Conservation (phyloP, 1,140 invertebrate genomes). For the Drosophila erecta region DNA sequence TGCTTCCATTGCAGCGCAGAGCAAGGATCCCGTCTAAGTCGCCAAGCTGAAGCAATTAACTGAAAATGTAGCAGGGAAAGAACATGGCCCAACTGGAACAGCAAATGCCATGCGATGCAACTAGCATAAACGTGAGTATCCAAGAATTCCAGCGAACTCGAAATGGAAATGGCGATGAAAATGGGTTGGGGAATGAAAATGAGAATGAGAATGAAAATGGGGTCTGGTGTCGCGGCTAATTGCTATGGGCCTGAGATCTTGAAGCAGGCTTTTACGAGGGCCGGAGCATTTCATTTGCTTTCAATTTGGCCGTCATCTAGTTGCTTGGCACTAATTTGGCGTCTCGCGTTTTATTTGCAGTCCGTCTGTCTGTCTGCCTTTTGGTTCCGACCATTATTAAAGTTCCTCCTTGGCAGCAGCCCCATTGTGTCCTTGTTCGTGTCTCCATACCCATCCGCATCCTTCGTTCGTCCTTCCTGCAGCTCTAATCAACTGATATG, state of each 20-base stretch:
- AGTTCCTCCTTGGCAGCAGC: conserved; percentile 50
- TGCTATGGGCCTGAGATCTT: conserved; percentile 49
- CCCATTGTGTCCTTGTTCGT: conserved; percentile 32
- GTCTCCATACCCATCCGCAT: not conserved
- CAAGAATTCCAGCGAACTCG: conserved; percentile 14
- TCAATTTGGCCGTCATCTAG: conserved; percentile 69
- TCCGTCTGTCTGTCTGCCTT: conserved; percentile 16
- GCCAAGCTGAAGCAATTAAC: conserved; percentile 74
- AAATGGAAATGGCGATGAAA: conserved; percentile 8
- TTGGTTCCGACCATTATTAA: conserved; percentile 44
- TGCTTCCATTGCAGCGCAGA: conserved; percentile 52
- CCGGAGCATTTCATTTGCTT: conserved; percentile 72
- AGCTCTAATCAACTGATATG: conserved; percentile 65
- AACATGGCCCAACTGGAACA: conserved; percentile 80
- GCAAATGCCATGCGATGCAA: conserved; percentile 79
- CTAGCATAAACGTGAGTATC: conserved; percentile 79
- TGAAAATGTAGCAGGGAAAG: conserved; percentile 76
- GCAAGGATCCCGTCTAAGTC: conserved; percentile 67
- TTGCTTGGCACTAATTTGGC: conserved; percentile 57
- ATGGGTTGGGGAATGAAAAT: conserved; percentile 3
- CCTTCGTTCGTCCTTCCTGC: conserved; percentile 15
- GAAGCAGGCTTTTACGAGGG: conserved; percentile 13
- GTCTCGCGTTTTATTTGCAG: conserved; percentile 39
- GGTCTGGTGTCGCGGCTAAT: conserved; percentile 62
- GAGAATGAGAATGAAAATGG: not conserved